Evolutionary conservation across 2,797 vertebrate genomes (phyloP), one percentile per base, ranked within the genome.

Genomic region (Lagodon rhomboides): DNA sequence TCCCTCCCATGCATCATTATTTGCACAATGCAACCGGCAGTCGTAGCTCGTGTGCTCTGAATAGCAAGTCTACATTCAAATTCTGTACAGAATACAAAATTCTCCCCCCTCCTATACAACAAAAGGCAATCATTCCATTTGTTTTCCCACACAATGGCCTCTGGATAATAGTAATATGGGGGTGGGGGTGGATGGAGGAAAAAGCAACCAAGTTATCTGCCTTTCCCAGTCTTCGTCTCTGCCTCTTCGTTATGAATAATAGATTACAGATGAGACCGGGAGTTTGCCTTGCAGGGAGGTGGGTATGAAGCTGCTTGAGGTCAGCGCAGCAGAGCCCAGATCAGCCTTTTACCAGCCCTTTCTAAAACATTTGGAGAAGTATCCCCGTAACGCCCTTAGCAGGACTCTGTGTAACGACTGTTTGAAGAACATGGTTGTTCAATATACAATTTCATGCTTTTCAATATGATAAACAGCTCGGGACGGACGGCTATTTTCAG

Each of bases 221-320:
- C 85, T 91, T 83, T 83, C 65, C 81, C 91, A 90, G 90, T 92
- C 87, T 90, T 83, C 75, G 64, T 91, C 87, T 89, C 81, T 93
- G 91, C 88, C 74, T 87, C 83, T 84, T 88, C 53, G 43, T 90
- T 87, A 88, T 95, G 89, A 95, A 95, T 94, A 95, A 95, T 94
- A 95, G 92, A 95, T 95, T 91, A 93, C 74, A 94, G 91, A 94
- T 89, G 89, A 91, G 92, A 87, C 88, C 55, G 41, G 78, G 80
- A 84, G 80, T 87, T 90, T 87, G 77, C 86, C 91, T 90, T 58
- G 82, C 90, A 87, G 89, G 84, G 80, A 88, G 85, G 86, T 64
- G 58, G 83, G 73, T 77, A 77, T 76, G 66, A 82, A 83, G 77
- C 79, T 70, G 85, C 87, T 87, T 53, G 83, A 93, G 93, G 91